Evolutionary conservation across 2,113 vertebrate species (phyloP).

Genomic region (Rattus rattus): DNA sequence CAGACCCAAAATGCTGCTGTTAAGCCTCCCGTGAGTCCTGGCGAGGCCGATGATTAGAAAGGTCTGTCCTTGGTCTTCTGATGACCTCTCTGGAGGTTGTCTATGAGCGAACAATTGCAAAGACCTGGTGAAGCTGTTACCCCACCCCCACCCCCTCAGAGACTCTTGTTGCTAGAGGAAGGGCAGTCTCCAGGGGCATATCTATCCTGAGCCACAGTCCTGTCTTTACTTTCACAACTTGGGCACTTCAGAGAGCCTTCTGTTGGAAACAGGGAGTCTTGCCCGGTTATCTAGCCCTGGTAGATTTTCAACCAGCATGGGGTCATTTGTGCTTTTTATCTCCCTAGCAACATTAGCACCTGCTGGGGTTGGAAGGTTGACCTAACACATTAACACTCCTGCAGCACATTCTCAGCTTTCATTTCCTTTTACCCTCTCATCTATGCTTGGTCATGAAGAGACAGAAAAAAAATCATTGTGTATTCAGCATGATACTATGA

Average conservation of each 20-base stretch:
- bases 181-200: not conserved
- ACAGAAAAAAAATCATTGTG: conserved; percentile 31
- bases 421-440: conserved; percentile 21
- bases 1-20: not conserved
- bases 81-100: not conserved
- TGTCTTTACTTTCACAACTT: not conserved
- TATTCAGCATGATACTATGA: not conserved
- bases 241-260: not conserved
- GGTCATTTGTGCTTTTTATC: conserved; percentile 7
- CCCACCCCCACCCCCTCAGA: not conserved
- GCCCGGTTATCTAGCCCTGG: not conserved
- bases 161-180: not conserved
- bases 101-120: not conserved
- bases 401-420: not conserved
- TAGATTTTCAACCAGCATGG: not conserved
- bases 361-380: not conserved
- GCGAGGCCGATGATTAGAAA: not conserved
- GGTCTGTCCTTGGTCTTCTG: not conserved
- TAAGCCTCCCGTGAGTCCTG: not conserved
- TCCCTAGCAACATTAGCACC: conserved; percentile 25
- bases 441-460: not conserved
- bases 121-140: not conserved
- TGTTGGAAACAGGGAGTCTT: not conserved
- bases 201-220: not conserved
- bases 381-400: not conserved